Base-by-base conservation (phyloP, 2,113 vertebrate genomes). In the Gambusia affinis region DNA sequence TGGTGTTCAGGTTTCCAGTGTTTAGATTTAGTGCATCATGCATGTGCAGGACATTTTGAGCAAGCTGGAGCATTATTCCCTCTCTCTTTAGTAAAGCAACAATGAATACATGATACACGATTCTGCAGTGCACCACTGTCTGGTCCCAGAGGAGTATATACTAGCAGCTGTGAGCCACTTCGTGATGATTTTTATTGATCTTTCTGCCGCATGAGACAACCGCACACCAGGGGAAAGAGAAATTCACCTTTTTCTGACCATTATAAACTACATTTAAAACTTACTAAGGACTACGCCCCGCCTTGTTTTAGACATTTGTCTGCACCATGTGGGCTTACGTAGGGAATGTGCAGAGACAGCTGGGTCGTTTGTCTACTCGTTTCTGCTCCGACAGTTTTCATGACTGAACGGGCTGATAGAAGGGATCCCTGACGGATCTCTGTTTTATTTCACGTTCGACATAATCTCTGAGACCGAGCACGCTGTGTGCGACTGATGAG, bases 31-130 rank as follows among this genome's bases (percentile, higher is more conserved):
- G 73, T 75, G 78, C 72, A 10, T 37, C 63, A 39, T 63, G 72
- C 29, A n/a, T 71, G 64, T 6, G 51, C 19, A 64, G 4, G 60
- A 27, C 67, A 60, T 37, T 54, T 6, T 17, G 33, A 82, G 68
- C 47, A 78, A 73, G 84, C 22, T 1, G 29, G 30, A 70, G 28
- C 19, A 68, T 81, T 64, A 73, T 60, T 74, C 83, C 24, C 47
- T 60, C 74, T 67, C 64, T 37, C 60, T 44, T 60, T 39, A 68
- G 65, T 78, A 81, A 60, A 68, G 72, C 22, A 44, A 44, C 39
- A 73, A 60, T 12, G 30, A 42, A 54, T 70, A 57, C 54, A 24
- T 24, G 8, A 65, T 33, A 31, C 12, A 76, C 19, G 19, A 24
- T 54, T 54, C 74, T 76, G 47, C 73, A 67, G 22, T 5, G 67